These are phyloP conservation scores for Leptocoma aspasia DNA, from an alignment of 2,113 vertebrate species.

Conservation along the genomic window DNA sequence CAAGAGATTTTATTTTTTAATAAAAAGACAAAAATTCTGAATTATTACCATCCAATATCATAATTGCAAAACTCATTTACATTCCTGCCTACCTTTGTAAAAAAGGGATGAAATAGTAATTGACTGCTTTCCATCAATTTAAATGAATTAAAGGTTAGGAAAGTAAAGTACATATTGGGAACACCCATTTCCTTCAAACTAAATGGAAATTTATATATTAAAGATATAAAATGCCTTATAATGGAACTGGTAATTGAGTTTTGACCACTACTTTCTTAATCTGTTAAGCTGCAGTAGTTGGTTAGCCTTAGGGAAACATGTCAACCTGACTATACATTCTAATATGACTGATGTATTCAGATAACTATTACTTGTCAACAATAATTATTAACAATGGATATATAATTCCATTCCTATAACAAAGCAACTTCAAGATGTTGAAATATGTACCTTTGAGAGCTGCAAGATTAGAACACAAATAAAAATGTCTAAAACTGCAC, in stretches of 20 bases:
- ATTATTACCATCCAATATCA: slow-evolving; percentile 41
- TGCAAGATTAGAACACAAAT: slow-evolving; percentile 68
- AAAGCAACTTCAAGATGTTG: slow-evolving; percentile 72
- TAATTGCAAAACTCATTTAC: slow-evolving; percentile 68
- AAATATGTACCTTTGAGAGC: slow-evolving; percentile 70
- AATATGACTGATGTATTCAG: slow-evolving; percentile 69
- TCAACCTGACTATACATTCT: slow-evolving; percentile 68
- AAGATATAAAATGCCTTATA: slow-evolving; percentile 55
- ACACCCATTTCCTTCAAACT: slow-evolving; percentile 45
- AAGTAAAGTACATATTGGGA: slow-evolving; percentile 22
- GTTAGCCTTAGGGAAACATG: slow-evolving; percentile 67
- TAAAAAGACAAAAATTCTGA: slow-evolving; percentile 50
- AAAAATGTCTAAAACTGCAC: slow-evolving; percentile 63
- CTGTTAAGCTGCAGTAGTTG: slow-evolving; percentile 33
- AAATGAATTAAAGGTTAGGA: slow-evolving; percentile 19
- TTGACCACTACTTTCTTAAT: slow-evolving; percentile 57
- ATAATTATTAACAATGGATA: slow-evolving; percentile 76
- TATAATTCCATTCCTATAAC: slow-evolving; percentile 78
- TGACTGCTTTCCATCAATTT: slow-evolving; percentile 41
- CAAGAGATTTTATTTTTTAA: slow-evolving; percentile 56
- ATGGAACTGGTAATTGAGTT: slow-evolving; percentile 56
- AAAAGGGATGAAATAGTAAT: slow-evolving; percentile 28
- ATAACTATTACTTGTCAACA: slow-evolving; percentile 76
- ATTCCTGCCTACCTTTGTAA: slow-evolving; percentile 60
- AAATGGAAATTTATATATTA: slow-evolving; percentile 45